Percentiles rank a stretch among this genome's conserved stretches.
Evolutionary conservation across 2,113 vertebrate species (phyloP).

Genomic region (Dolichotis patagonum): DNA sequence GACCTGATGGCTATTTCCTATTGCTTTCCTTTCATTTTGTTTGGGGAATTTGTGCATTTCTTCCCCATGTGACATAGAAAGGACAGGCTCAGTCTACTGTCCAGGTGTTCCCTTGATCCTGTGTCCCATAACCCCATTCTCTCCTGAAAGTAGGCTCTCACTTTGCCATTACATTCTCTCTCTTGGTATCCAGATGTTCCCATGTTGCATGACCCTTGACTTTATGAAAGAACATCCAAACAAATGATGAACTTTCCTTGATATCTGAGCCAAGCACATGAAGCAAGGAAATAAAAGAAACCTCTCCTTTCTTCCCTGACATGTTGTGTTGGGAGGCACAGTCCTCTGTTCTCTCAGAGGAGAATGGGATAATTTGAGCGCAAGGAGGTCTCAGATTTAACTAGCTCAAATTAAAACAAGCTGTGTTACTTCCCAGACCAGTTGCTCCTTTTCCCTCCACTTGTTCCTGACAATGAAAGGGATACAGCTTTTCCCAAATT

Average conservation of each 20-base stretch:
- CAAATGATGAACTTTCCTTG: not conserved
- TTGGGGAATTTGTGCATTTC: not conserved
- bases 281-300: not conserved
- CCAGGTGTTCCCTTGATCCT: not conserved
- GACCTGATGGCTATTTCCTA: not conserved
- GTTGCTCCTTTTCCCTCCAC: not conserved
- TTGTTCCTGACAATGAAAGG: not conserved
- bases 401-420: not conserved
- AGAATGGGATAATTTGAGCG: not conserved
- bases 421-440: not conserved
- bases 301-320: not conserved
- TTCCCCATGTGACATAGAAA: not conserved
- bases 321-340: not conserved
- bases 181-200: fast-evolving
- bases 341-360: not conserved
- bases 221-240: constrained; percentile 9
- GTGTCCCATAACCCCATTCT: no score
- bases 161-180: not conserved
- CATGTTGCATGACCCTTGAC: not conserved
- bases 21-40: not conserved
- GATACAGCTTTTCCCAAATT: not conserved
- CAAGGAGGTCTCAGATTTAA: not conserved
- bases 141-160: not conserved
- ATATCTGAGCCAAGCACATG: not conserved
- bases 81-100: not conserved